phyloP scores from a whole-genome alignment of 2,888 invertebrate species.

The Hipparchia sbordonii region DNA sequence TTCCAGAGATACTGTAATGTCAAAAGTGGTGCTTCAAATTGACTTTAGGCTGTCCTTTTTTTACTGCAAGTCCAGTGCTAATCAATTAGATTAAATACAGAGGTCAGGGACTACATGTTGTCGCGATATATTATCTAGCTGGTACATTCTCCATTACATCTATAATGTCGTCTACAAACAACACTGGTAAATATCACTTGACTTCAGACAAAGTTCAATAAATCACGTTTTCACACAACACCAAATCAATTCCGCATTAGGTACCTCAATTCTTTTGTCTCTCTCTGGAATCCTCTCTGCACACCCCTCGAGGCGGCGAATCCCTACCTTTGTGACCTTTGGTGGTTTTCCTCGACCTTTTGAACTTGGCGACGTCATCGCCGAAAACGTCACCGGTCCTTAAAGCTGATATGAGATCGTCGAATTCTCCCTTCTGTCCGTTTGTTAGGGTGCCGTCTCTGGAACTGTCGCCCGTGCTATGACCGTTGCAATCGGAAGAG shows the following conservation, averaged over 20 bases:
- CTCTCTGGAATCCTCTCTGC: slow-evolving; percentile 77
- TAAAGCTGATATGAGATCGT: slow-evolving; percentile 96
- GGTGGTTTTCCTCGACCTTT: slow-evolving; percentile 73
- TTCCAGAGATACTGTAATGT: no score
- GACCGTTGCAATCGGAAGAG: slow-evolving; percentile 82
- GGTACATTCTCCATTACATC: slow-evolving; percentile 11
- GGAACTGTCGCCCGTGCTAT: slow-evolving; percentile 60
- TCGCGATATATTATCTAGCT: no score
- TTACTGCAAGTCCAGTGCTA: no score
- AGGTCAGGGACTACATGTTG: no score
- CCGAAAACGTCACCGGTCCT: slow-evolving; percentile 97
- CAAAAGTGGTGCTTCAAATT: no score
- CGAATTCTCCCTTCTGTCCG: slow-evolving; percentile 93
- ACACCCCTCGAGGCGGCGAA: slow-evolving; percentile 69
- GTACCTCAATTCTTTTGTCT: slow-evolving; percentile 69
- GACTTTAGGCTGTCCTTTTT: no score
- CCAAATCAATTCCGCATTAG: slow-evolving; percentile 30
- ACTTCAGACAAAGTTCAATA: slow-evolving; percentile 25
- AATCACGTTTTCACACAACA: slow-evolving; percentile 24
- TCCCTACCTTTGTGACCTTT: slow-evolving; percentile 74
- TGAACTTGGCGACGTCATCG: slow-evolving; percentile 96
- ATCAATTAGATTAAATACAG: no score
- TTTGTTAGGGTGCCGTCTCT: slow-evolving; percentile 67
- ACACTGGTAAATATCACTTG: slow-evolving; percentile 35
- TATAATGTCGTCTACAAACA: slow-evolving; percentile 24